Evolutionary conservation across 2,888 invertebrate species (phyloP), one percentile per base, ranked within the genome.

Genomic region (Ormyrus nitidulus): DNA sequence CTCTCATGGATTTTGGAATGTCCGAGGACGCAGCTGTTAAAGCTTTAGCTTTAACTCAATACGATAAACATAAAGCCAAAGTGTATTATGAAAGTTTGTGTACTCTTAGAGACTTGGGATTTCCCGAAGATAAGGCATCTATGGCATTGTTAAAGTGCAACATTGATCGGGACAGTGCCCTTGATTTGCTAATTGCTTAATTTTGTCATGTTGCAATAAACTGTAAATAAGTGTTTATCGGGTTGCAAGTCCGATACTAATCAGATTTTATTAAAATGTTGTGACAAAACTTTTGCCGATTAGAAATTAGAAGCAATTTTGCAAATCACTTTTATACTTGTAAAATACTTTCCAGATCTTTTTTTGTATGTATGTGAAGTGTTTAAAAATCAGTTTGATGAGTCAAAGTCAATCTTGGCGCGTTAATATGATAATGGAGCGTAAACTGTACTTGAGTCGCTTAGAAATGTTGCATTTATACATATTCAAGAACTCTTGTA

Each of bases 161-260:
- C 90, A 95, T 96, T 89, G 95, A 97, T 91, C 93, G 95, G 88
- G 97, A 97, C 89, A 95, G 95, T 91, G 97, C 97, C 64, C 92
- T 97, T 86, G 97, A 97, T 89, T 94, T 94, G 88, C 92, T 97
- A 85, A 95, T 96, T 87, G 94, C 95, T 88, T 96, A 95, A 92
- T 88, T 86, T 64, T 58, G 13, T 69, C 13, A 62, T 71, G 59
- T 62, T 80, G 62, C 74, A 82, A 72, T 77, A 71, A 72, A 77
- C 61, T 81, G 79, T 81, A 82, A 80, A 82, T 80, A 82, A 71
- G 71, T 83, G 73, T 68, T 82, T 77, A 62, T 71, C 53, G 68
- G 64, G 66, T 71, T 19, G 5, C 62, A 56, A 6, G 11, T 59
- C 75, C 56, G 51, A 62, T 72, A 61, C 56, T 81, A 80, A 71